These are phyloP conservation scores for Leucozona laternaria DNA, from an alignment of 2,888 invertebrate genomes.

Conservation along the genomic window DNA sequence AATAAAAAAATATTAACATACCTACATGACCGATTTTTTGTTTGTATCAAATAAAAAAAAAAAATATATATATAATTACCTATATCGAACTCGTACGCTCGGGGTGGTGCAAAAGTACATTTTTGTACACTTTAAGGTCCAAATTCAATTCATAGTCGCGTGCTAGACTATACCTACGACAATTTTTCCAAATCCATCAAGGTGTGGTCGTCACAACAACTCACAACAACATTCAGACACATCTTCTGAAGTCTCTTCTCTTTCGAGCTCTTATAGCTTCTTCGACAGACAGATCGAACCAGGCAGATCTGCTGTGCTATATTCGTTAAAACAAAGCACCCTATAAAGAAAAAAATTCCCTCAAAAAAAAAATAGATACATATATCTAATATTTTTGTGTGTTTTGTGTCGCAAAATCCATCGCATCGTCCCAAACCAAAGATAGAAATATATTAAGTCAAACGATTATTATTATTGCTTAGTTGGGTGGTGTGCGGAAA, in stretches of 20 bases:
- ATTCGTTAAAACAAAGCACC: slow-evolving; percentile 37
- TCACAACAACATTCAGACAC: not conserved
- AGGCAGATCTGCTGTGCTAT: slow-evolving; percentile 40
- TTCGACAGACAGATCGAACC: slow-evolving; percentile 11
- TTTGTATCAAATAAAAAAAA: slow-evolving; percentile 14
- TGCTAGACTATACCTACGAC: slow-evolving; percentile 20
- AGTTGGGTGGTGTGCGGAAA: slow-evolving; percentile 54
- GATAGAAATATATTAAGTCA: slow-evolving; percentile 71
- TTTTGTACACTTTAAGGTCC: slow-evolving; percentile 22
- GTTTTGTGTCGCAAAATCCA: slow-evolving; percentile 9
- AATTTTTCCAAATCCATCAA: slow-evolving; percentile 54
- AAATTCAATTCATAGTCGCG: slow-evolving; percentile 34
- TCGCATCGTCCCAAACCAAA: slow-evolving; percentile 35
- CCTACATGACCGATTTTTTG: not conserved
- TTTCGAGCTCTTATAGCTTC: slow-evolving; percentile 37
- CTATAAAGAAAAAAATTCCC: slow-evolving; percentile 29
- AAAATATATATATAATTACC: not conserved
- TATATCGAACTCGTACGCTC: not conserved
- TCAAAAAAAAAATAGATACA: slow-evolving; percentile 1
- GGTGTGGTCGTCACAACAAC: slow-evolving; percentile 59
- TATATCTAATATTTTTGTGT: not conserved
- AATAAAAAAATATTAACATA: not conserved
- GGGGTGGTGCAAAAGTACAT: not conserved
- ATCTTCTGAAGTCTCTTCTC: slow-evolving; percentile 40
- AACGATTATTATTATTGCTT: slow-evolving; percentile 53